Base-by-base conservation (phyloP, 1,140 invertebrate species). In the Macrosteles quadrilineatus region DNA sequence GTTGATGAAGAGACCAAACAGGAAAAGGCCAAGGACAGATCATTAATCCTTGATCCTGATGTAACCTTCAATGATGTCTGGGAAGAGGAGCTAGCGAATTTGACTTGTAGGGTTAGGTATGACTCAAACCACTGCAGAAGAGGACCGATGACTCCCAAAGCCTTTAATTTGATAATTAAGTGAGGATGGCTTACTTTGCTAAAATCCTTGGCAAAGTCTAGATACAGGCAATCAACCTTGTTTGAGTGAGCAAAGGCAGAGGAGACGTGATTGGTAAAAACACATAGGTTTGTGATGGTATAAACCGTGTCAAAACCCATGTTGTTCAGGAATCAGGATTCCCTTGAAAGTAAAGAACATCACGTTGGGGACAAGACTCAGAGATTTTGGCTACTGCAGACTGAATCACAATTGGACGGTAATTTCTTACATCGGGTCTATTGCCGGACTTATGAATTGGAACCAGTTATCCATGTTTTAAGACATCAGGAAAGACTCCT, bases 1-100 rank as follows among this genome's bases (percentile, higher is more conserved):
- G 74, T 78, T 77, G 19, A 79, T 74, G 55, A 75, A 77, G n/a
- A 79, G 19, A 11, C 72, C 55, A 71, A 78, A 78, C 19, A 79
- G 32, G 2, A 78, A 40, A 25, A 76, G 76, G 19, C 72, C 76
- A 1, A 78, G 30, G 27, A n/a, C n/a, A n/a, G n/a, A n/a, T n/a
- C n/a, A n/a, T n/a, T n/a, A n/a, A n/a, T n/a, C n/a, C n/a, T n/a
- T n/a, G n/a, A n/a, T n/a, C n/a, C n/a, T n/a, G n/a, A n/a, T n/a
- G n/a, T n/a, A n/a, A n/a, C n/a, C n/a, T n/a, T n/a, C n/a, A n/a
- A n/a, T n/a, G n/a, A n/a, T n/a, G n/a, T n/a, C n/a, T n/a, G n/a
- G n/a, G n/a, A n/a, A n/a, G n/a, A n/a, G n/a, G n/a, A n/a, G n/a
- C n/a, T n/a, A n/a, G n/a, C 47, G 47, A 17, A 53, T 53, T 53